Conservation (phyloP, 2,888 invertebrate species). For the Aphidius colemani region DNA sequence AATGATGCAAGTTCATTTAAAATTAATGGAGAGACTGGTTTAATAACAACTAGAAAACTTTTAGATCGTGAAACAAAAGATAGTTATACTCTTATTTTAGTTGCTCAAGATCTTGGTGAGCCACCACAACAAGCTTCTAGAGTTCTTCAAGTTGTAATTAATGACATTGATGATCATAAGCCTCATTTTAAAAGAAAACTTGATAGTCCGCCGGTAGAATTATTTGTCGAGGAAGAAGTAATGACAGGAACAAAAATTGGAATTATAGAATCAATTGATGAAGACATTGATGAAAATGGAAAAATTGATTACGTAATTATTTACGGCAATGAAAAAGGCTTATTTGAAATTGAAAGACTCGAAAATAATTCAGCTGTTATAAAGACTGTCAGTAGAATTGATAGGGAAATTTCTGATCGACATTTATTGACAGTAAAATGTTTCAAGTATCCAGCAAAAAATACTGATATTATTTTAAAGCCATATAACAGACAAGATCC, state of each 20-base stretch:
- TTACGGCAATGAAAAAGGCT: constrained; percentile 72
- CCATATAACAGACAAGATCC: constrained; percentile 72
- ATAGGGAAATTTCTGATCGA: constrained; percentile 68
- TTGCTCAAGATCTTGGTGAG: constrained; percentile 78
- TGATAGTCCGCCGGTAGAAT: constrained; percentile 68
- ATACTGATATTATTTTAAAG: constrained; percentile 58
- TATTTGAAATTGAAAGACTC: constrained; percentile 68
- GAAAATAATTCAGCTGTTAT: constrained; percentile 70
- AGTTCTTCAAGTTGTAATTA: constrained; percentile 70
- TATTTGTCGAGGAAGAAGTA: constrained; percentile 71
- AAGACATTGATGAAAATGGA: constrained; percentile 76
- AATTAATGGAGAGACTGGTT: constrained; percentile 65
- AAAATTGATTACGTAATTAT: constrained; percentile 75
- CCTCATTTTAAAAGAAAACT: constrained; percentile 72
- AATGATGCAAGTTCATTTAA: constrained; percentile 53
- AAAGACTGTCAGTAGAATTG: constrained; percentile 66
- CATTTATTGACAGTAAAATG: constrained; percentile 73
- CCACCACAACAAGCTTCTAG: constrained; percentile 77
- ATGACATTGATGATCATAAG: constrained; percentile 80
- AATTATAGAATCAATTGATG: constrained; percentile 72
- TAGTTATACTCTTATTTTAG: constrained; percentile 75
- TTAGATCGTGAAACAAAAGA: constrained; percentile 78
- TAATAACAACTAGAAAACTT: constrained; percentile 71
- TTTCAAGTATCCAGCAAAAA: constrained; percentile 63
- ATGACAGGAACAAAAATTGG: constrained; percentile 71